Base-by-base conservation (phyloP, 2,797 vertebrate species). In the Cryptoprocta ferox region DNA sequence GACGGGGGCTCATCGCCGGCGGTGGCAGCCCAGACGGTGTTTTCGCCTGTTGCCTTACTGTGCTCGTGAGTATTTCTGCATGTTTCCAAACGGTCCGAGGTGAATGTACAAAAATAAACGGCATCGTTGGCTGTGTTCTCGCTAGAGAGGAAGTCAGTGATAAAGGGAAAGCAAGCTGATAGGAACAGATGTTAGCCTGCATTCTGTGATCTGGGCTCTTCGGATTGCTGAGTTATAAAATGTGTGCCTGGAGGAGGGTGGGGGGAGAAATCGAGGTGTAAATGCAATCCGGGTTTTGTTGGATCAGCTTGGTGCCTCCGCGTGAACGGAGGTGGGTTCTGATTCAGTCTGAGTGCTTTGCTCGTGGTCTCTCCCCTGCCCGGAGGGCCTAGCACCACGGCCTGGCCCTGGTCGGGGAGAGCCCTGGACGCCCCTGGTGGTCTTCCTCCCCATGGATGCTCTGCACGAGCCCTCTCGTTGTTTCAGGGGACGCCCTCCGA, bases 401-500 rank as follows among this genome's bases (percentile, higher is more conserved):
- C 70, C 6, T 1, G 30, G n/a, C 7, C 16, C 45, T 1, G 37
- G 9, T 39, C 13, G 50, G 35, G 1, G 18, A 4, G 45, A 10
- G 28, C 3, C 28, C 19, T 6, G 7, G 16, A 0, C 26, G 61
- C 50, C 28, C 18, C 53, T 21, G 0, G 26, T 1, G 6, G 42
- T 53, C n/a, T 71, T 37, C 26, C 26, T 37, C 35, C 32, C 30
- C 9, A 0, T 0, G 28, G 53, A 5, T n/a, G 3, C 3, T 26
- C 66, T 24, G 9, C 8, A 0, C 1, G 9, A 19, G n/a, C 28
- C 42, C 63, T 94, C n/a, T 89, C 0, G 0, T 68, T 14, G 3
- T 93, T 97, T 19, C 98, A 99, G 99, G 98, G 18, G 99, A 99
- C 19, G 97, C 96, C 83, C 98, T 99, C 91, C 98, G 99, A 98